Conservation (phyloP, 1,140 invertebrate genomes). For the Pseudomyrmex pallidus region DNA sequence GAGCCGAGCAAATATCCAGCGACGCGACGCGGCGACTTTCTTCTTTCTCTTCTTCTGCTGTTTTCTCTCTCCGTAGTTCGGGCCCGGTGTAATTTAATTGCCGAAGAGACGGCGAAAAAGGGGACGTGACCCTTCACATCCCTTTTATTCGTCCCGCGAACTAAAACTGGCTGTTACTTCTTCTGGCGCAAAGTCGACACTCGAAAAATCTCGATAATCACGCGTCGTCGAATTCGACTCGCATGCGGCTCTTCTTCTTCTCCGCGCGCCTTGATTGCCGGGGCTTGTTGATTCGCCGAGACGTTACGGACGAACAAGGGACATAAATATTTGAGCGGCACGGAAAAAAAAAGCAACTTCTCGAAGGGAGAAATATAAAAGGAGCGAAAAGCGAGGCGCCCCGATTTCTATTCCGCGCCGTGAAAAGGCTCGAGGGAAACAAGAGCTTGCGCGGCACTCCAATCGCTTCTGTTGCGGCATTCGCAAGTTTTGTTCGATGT, state of each 20-base stretch:
- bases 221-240: slow-evolving; percentile 1
- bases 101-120: slow-evolving; percentile 10
- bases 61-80: slow-evolving; percentile 16
- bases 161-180: neutral
- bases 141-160: neutral
- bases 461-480: neutral
- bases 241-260: neutral
- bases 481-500: neutral
- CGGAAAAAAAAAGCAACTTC: slow-evolving; percentile 3
- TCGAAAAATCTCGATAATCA: slow-evolving; percentile 12
- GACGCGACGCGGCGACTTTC: neutral
- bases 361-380: slow-evolving; percentile 4
- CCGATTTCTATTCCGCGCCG: neutral
- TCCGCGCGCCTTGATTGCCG: neutral
- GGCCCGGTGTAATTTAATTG: slow-evolving; percentile 66
- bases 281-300: slow-evolving; percentile 7
- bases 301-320: slow-evolving; percentile 10
- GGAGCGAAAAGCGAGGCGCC: too few species aligned
- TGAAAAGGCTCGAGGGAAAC: neutral
- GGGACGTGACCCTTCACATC: neutral
- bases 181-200: neutral
- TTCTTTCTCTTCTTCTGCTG: neutral
- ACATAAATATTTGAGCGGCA: slow-evolving; percentile 26
- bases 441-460: neutral
- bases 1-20: slow-evolving; percentile 63